Evolutionary conservation across 2,888 invertebrate genomes (phyloP), one percentile per base, ranked within the genome.

Genomic region (Philaethria dido): DNA sequence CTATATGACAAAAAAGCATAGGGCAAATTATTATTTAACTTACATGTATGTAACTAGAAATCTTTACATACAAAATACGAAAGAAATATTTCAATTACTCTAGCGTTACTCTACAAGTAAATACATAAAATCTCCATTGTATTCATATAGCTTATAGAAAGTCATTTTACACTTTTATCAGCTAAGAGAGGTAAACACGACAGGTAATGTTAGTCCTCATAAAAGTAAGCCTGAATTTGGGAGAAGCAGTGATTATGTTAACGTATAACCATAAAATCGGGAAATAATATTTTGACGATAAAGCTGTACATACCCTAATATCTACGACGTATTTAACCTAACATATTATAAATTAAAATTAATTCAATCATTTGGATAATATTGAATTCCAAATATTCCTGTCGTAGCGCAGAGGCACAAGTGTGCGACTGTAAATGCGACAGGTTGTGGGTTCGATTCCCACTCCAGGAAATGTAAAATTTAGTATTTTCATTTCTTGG

Each of bases 231-330:
- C 29, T 16, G 16, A 29, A 16, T 29, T 33, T 16, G 5, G 18
- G 16, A 52, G 33, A 18, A 29, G 1, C 52, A 33, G 52, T 52
- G 52, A 29, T 52, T 52, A 52, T 29, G 29, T 39, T 33, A 52
- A 52, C 5, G 16, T 52, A 16, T 33, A 52, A 52, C 16, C 33
- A 52, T 52, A 52, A 52, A 52, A 52, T 52, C n/a, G 50, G 22
- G 48, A 14, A 14, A 52, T 52, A 11, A 52, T 29, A 18, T 52
- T 52, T 16, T 16, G 16, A 11, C 5, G 16, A 52, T 52, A 52
- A 50, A 50, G 1, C 52, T 16, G 16, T 29, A 50, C n/a, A 25
- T 50, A 25, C 11, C 1, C 25, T 50, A 29, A 25, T 50, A 29
- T 50, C 29, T 29, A 29, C 8, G 4, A 5, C 20, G 22, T 14